Evolutionary conservation across 1,140 invertebrate species (phyloP).

Genomic region (Nephila pilipes): DNA sequence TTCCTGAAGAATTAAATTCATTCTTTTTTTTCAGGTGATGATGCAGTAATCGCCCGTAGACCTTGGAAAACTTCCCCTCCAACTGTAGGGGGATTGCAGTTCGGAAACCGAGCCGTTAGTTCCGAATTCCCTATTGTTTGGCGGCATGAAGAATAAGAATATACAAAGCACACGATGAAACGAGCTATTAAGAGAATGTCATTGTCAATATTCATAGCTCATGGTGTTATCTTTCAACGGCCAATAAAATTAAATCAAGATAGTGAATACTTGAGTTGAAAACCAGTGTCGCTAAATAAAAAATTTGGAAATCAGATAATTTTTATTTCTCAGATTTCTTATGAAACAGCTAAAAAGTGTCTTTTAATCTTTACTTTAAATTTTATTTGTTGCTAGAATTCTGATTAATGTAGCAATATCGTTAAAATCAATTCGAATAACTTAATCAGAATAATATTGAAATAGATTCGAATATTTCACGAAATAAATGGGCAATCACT

Average conservation of each 20-base stretch:
- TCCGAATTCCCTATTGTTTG: conserved; percentile 77
- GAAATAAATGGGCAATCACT: too few relatives aligned
- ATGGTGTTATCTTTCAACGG: neutral
- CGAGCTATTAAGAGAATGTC: neutral
- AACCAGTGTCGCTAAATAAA: neutral
- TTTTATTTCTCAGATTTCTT: too few relatives aligned
- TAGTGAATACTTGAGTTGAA: neutral
- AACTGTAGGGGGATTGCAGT: conserved; percentile 65
- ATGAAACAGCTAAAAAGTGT: too few relatives aligned
- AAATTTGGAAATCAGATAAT: neutral
- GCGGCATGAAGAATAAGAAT: conserved; percentile 38
- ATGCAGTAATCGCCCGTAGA: conserved; percentile 76
- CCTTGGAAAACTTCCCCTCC: conserved; percentile 78
- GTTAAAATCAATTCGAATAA: too few relatives aligned
- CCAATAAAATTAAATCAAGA: neutral
- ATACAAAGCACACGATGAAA: neutral
- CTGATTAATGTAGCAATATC: too few relatives aligned
- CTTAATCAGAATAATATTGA: too few relatives aligned
- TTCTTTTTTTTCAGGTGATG: conserved; percentile 78
- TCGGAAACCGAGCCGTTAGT: conserved; percentile 75
- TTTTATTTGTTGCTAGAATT: too few relatives aligned
- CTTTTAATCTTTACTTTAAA: too few relatives aligned
- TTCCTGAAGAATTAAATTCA: neutral
- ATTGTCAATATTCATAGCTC: neutral
- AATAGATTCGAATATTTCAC: too few relatives aligned